Evolutionary conservation across 2,797 vertebrate species (phyloP).

Genomic region (Neosilurus mollespiculum): DNA sequence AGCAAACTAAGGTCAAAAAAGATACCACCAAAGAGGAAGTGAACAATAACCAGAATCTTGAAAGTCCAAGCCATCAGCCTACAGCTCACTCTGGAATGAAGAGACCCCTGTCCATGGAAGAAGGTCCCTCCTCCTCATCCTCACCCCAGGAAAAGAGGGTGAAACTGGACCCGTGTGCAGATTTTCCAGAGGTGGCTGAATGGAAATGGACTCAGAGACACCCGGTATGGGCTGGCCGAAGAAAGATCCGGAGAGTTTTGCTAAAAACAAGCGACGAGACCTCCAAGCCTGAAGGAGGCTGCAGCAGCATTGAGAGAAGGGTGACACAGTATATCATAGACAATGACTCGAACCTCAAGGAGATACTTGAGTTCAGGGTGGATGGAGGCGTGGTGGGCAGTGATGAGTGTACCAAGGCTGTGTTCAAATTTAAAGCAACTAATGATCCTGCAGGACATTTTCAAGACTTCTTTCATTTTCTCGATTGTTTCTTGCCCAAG

Average conservation of each 20-base stretch:
- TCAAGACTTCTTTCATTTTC: constrained; percentile 84
- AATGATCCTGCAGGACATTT: constrained; percentile 69
- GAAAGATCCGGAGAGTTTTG: constrained; percentile 80
- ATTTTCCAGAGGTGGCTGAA: constrained; percentile 34
- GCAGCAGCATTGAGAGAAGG: constrained; percentile 74
- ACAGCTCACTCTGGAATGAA: constrained; percentile 59
- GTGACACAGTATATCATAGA: constrained; percentile 76
- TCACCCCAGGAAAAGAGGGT: constrained; percentile 62
- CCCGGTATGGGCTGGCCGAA: constrained; percentile 82
- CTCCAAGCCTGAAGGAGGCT: constrained; percentile 60
- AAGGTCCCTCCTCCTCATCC: constrained; percentile 51
- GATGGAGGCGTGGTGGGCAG: constrained; percentile 65
- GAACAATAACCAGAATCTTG: constrained; percentile 51
- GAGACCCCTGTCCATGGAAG: constrained; percentile 59
- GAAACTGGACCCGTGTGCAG: constrained; percentile 39
- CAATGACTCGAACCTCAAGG: constrained; percentile 61
- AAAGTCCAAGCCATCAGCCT: constrained; percentile 45
- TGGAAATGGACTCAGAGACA: constrained; percentile 79
- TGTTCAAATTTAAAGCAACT: constrained; percentile 68
- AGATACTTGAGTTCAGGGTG: constrained; percentile 73
- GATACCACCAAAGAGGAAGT: constrained; percentile 52
- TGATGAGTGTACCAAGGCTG: constrained; percentile 63
- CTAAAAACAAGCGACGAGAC: constrained; percentile 64
- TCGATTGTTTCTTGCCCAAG: constrained; percentile 81
- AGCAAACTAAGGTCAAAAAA: neutral